Base-by-base conservation (phyloP, 2,888 invertebrate species). In the Hypercompe scribonia region DNA sequence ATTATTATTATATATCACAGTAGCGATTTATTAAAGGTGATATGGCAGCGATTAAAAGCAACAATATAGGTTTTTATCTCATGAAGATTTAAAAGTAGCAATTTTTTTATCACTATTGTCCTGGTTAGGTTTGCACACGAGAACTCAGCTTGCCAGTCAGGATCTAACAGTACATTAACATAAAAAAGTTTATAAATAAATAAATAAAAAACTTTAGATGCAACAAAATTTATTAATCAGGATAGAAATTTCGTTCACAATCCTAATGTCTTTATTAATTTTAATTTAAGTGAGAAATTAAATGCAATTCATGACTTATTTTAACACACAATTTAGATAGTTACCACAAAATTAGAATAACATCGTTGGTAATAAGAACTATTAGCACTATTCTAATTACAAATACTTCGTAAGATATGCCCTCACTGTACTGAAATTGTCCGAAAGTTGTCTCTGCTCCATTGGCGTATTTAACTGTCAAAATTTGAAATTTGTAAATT, bases 301-400 rank as follows among this genome's bases (percentile, higher is more conserved):
- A 81, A 84, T 81, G 78, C 85, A 86, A 84, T 84, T 72, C 75
- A 79, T 81, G 80, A 78, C 79, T 78, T 79, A 79, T 54, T 66
- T 78, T 36, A 78, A 68, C 33, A 70, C 46, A 67, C 39, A 81
- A 81, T 78, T 80, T 80, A 21, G 72, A 65, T 77, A 72, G 58
- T 58, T 58, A 61, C 61, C 39, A 61, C 58, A 73, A 65, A 73
- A 54, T 34, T 39, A 65, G 73, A 72, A 76, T 73, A 75, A 77
- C 69, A 81, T 76, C 73, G 61, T 61, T 61, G 61, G 61, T 61
- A 31, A 7, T 61, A 61, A 61, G 2, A 61, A 31, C 54, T 58
- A 58, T 61, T 31, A 5, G 2, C 31, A 31, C 28, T 31, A 31
- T 28, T 15, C 24, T 31, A 31, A 61, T 50, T 24, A 61, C 18